phyloP scores from a whole-genome alignment of 2,113 vertebrate genomes.

The Myrmecobius fasciatus region DNA sequence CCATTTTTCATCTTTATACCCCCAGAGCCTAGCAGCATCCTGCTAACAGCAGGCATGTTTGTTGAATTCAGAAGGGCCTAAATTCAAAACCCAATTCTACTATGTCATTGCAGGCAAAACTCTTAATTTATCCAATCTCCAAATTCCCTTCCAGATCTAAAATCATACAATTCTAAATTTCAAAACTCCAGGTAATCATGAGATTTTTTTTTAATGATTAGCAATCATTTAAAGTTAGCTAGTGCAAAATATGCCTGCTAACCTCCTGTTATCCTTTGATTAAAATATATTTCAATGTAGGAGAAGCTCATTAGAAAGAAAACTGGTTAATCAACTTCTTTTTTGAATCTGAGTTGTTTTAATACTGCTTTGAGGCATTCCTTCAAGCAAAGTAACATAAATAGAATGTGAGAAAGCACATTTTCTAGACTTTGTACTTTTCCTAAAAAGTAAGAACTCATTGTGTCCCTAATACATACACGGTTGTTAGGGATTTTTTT shows the following conservation, averaged over 20 bases:
- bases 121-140: neutral
- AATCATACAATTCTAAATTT: neutral
- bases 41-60: neutral
- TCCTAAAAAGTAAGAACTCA: slow-evolving; percentile 71
- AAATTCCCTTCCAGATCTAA: neutral
- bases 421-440: slow-evolving; percentile 76
- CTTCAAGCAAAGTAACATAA: slow-evolving; percentile 57
- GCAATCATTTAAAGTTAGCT: slow-evolving; percentile 62
- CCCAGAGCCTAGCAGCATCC: neutral
- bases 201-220: neutral
- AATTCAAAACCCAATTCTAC: neutral
- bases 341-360: slow-evolving; percentile 5
- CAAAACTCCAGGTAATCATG: neutral
- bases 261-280: slow-evolving; percentile 44
- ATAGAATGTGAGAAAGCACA: slow-evolving; percentile 76
- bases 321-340: neutral
- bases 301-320: slow-evolving; percentile 59
- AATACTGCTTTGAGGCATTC: slow-evolving; percentile 33
- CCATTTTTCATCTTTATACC: neutral
- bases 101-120: neutral
- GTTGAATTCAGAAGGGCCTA: neutral
- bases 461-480: slow-evolving; percentile 57
- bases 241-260: slow-evolving; percentile 59
- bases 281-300: slow-evolving; percentile 51
- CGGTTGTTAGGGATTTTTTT: slow-evolving; percentile 27